phyloP scores from a whole-genome alignment of 2,113 vertebrate genomes.

The Eurypyga helias region DNA sequence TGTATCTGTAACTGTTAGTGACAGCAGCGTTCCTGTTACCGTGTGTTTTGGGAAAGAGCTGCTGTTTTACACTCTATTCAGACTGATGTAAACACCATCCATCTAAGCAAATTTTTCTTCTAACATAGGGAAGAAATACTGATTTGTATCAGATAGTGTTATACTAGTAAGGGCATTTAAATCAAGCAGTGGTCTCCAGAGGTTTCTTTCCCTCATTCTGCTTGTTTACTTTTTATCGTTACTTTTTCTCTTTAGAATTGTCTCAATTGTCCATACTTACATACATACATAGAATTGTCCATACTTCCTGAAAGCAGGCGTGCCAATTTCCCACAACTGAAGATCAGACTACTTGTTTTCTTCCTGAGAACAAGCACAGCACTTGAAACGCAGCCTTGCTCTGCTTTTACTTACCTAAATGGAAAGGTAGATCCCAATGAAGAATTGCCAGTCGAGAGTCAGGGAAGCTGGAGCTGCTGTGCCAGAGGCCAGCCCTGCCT shows the following conservation, averaged over 20 bases:
- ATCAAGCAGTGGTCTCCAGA: background rate
- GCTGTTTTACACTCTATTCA: background rate
- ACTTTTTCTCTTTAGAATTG: background rate
- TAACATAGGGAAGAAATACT: background rate
- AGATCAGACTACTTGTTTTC: background rate
- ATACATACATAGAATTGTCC: too few relatives aligned
- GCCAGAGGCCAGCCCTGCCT: background rate
- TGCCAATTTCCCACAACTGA: background rate
- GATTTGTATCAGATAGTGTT: background rate
- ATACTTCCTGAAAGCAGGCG: background rate
- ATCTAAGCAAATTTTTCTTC: background rate
- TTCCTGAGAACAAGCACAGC: background rate
- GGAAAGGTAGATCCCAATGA: background rate
- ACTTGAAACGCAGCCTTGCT: background rate
- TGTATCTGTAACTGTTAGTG: background rate
- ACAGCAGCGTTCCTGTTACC: fast-evolving
- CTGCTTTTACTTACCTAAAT: background rate
- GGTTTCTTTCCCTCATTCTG: background rate
- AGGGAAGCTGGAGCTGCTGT: background rate
- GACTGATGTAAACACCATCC: background rate
- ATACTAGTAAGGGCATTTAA: background rate
- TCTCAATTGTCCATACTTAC: too few relatives aligned
- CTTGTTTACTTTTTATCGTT: background rate
- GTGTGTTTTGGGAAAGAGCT: background rate
- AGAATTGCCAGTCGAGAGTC: background rate